These are phyloP conservation scores for Salvelinus fontinalis DNA, from an alignment of 2,113 vertebrate species.

Conservation along the genomic window DNA sequence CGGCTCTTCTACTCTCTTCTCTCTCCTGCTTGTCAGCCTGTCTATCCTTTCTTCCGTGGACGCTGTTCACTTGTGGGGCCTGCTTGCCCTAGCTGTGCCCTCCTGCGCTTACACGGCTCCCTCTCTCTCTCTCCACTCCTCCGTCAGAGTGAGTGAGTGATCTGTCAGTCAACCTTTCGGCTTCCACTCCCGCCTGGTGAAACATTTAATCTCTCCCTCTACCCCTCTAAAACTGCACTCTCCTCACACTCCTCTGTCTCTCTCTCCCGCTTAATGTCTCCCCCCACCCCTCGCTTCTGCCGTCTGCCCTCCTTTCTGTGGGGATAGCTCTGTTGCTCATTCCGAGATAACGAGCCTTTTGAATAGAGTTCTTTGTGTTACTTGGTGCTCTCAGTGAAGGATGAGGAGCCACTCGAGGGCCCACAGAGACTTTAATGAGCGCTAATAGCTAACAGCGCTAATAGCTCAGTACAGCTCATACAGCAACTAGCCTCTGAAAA, in stretches of 20 bases:
- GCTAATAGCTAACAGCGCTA: constrained; percentile 7
- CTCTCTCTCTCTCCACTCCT: constrained; percentile 1
- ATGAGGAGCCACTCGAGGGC: constrained; percentile 1
- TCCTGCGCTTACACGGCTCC: neutral
- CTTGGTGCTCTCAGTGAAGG: neutral
- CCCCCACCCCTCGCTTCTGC: neutral
- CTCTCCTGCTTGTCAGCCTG: neutral
- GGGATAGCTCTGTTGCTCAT: constrained; percentile 5
- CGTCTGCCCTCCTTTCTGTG: constrained; percentile 1
- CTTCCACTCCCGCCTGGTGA: neutral
- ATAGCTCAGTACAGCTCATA: neutral
- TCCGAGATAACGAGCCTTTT: constrained; percentile 21
- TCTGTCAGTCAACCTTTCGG: neutral
- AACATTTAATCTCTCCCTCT: neutral
- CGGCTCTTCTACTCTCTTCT: neutral
- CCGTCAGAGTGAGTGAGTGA: neutral
- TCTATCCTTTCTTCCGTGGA: neutral
- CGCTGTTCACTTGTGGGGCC: neutral
- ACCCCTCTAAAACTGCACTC: neutral
- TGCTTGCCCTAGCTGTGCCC: neutral
- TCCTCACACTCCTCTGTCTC: neutral
- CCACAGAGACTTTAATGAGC: constrained; percentile 10
- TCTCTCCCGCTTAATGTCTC: neutral
- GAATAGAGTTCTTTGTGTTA: constrained; percentile 11
- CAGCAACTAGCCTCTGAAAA: neutral